These are phyloP conservation scores for Dynastes grantii DNA, from an alignment of 2,888 invertebrate genomes.

Conservation along the genomic window DNA sequence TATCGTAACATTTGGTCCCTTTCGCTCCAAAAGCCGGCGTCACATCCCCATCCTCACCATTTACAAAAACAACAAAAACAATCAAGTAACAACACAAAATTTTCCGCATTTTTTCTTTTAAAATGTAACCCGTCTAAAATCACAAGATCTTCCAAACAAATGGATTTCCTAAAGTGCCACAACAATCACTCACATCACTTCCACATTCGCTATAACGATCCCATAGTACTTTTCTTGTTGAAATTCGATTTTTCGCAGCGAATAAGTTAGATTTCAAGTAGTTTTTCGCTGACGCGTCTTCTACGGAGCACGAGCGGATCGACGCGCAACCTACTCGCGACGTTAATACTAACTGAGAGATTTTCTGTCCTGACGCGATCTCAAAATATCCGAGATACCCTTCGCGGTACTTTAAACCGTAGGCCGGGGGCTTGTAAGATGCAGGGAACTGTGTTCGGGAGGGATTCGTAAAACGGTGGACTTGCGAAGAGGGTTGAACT, in stretches of 20 bases:
- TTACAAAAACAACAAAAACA: slow-evolving; percentile 28
- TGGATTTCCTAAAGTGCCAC: not conserved
- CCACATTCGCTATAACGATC: not conserved
- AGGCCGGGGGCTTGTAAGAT: too few relatives aligned
- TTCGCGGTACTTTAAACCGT: not conserved
- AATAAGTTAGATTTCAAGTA: not conserved
- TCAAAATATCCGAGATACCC: slow-evolving; percentile 13
- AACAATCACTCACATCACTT: too few relatives aligned
- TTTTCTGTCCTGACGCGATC: slow-evolving; percentile 48
- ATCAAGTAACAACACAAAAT: slow-evolving; percentile 46
- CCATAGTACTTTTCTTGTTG: not conserved
- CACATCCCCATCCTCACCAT: slow-evolving; percentile 58
- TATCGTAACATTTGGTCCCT: slow-evolving; percentile 72
- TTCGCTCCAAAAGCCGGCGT: slow-evolving; percentile 66
- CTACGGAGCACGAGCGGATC: not conserved
- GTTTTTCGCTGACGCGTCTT: not conserved
- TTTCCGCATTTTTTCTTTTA: slow-evolving; percentile 17
- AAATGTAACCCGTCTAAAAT: not conserved
- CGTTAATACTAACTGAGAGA: slow-evolving; percentile 58
- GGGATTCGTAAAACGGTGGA: too few relatives aligned
- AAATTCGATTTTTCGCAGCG: not conserved
- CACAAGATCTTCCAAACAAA: not conserved
- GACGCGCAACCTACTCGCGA: slow-evolving; percentile 24
- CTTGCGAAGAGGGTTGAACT: too few relatives aligned
- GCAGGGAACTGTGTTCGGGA: too few relatives aligned